Base-by-base conservation (phyloP, 2,113 vertebrate genomes). In the Neomonachus schauinslandi region DNA sequence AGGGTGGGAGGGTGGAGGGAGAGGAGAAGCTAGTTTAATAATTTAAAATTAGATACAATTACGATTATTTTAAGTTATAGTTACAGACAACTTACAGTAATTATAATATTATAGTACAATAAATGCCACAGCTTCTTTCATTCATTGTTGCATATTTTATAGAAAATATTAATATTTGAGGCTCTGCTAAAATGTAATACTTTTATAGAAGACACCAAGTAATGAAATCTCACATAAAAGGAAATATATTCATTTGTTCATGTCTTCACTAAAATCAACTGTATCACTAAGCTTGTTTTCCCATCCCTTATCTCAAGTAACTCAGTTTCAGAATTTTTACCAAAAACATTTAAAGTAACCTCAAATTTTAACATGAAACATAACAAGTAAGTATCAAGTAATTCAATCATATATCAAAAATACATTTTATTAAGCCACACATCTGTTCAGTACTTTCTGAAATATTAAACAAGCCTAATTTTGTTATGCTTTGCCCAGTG, bases 61-160 rank as follows among this genome's bases (percentile, higher is more conserved):
- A 95, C 72, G n/a, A 72, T 39, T 89, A 88, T 33, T 90, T 81
- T 94, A 83, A 90, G 92, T 67, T 13, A 36, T 12, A 93, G 36
- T 94, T 65, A 55, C 0, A 51, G 15, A 93, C 51, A 57, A 15
- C 12, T 79, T 59, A 88, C 1, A 82, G 42, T 46, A 83, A 91
- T 55, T 18, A 42, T 81, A 95, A 82, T 46, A 15, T 39, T 57
- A 94, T 11, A n/a, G 21, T 51, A 46, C 0, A 92, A 74, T 87
- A 89, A 82, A 79, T 53, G 5, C 0, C 21, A 72, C 5, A 14
- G 14, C 4, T 39, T 39, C 19, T 18, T 33, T 90, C n/a, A 46
- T 67, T 46, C 10, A 59, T 14, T 9, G 4, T 88, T 55, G 95
- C 51, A 92, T 74, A 89, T 79, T 80, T 67, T 86, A 89, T 57